Evolutionary conservation across 2,113 vertebrate species (phyloP), one percentile per base, ranked within the genome.

Genomic region (Loxodonta africana): DNA sequence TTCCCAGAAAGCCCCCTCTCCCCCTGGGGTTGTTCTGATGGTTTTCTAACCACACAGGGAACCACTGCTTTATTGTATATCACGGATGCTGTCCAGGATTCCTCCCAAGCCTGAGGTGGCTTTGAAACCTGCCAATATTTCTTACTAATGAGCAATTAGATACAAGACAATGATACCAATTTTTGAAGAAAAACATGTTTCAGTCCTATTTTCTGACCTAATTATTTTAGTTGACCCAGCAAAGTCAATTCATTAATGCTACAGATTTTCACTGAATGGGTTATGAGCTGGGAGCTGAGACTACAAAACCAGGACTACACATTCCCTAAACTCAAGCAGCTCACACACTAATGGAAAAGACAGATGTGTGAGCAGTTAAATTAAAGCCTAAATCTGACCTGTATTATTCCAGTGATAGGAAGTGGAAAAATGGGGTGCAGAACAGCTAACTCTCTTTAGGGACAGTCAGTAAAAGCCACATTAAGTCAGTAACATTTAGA

Each of bases 271-370:
- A 78, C 8, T 12, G 28, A 94, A 63, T 44, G 23, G 48, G 6
- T 92, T 5, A 44, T 74, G 37, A 77, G 37, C 73, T 73, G 28
- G 51, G n/a, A 84, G 28, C 46, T 77, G 51, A 83, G 12, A 33
- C 7, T 12, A 71, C 65, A 78, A 73, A 73, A 80, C 51, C 53
- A 88, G 18, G 51, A 62, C 6, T 63, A 48, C 44, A 21, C n/a
- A 76, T 18, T 88, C 30, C 41, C 60, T 88, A 69, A 85, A 48
- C 14, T 67, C 71, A 67, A 90, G 9, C 25, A 80, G 48, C 8
- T 74, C 28, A 33, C 14, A 26, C 4, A 8, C 53, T 91, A 74
- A 6, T 67, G 77, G 48, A 89, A 92, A 96, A 96, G 83, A 95
- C 46, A 87, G 20, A 80, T 62, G 2, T 25, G 46, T 86, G 53